Evolutionary conservation across 2,888 invertebrate genomes (phyloP).

Genomic region (Sarcophaga variegata): DNA sequence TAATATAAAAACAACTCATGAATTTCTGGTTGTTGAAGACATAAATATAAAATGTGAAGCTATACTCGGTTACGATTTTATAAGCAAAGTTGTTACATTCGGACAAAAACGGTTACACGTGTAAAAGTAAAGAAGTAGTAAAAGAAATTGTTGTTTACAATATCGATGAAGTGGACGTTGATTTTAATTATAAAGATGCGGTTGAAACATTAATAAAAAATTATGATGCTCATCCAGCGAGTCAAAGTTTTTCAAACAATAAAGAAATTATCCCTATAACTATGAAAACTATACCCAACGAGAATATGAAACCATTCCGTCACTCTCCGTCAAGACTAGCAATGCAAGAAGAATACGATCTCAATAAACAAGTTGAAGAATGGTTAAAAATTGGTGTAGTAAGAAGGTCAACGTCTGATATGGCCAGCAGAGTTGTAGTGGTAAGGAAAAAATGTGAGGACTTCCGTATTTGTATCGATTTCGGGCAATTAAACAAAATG

Average conservation of each 20-base stretch:
- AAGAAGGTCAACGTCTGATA: slow-evolving; percentile 64
- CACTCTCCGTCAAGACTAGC: slow-evolving; percentile 41
- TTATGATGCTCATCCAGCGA: no score
- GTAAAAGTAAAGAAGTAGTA: neutral
- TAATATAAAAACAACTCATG: neutral
- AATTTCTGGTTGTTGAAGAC: neutral
- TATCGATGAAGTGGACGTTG: no score
- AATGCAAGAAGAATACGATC: slow-evolving; percentile 36
- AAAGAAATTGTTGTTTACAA: neutral
- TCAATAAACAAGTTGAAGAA: slow-evolving; percentile 49
- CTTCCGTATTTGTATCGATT: slow-evolving; percentile 71
- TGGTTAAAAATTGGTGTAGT: slow-evolving; percentile 63
- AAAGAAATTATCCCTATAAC: neutral
- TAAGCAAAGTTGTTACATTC: slow-evolving; percentile 3
- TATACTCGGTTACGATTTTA: no score
- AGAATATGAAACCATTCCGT: slow-evolving; percentile 27
- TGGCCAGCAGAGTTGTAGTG: slow-evolving; percentile 71
- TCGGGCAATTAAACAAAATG: slow-evolving; percentile 60
- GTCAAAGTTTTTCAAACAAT: no score
- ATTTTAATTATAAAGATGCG: no score
- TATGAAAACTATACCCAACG: slow-evolving; percentile 26
- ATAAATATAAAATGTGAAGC: neutral
- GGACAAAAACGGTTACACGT: slow-evolving; percentile 1
- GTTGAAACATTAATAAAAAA: no score
- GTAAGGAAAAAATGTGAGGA: slow-evolving; percentile 69